Base-by-base conservation (phyloP, 2,797 vertebrate species). In the Remorina albescens region DNA sequence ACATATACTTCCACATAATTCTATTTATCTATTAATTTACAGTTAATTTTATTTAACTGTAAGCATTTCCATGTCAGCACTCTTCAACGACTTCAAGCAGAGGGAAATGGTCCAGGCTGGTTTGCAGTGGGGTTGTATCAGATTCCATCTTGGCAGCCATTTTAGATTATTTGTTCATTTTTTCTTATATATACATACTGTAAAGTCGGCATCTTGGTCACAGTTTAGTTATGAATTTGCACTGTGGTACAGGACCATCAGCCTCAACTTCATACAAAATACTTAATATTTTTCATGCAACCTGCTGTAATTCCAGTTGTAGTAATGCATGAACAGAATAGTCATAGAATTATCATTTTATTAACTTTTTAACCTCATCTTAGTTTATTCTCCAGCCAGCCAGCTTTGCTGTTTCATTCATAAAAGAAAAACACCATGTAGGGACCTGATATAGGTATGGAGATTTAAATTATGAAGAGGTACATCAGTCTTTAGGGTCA, bases 401-500 rank as follows among this genome's bases (percentile, higher is more conserved):
- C 7, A 8, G 23, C 23, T 44, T 55, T 3, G 5, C 23, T 39
- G 8, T 54, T 55, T 76, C 51, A 78, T 80, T 85, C 68, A 82
- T 62, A 55, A 66, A 71, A 47, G 25, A 0, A 36, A 26, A 32
- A 15, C 4, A 5, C 10, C 3, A 28, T 41, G n/a, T 15, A 19
- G 50, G 65, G 55, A 64, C 10, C 25, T 30, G 21, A 65, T 58
- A 46, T n/a, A 26, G 51, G 57, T 54, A 19, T 58, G 23, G 23
- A 74, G 51, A 56, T 74, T 62, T 83, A 44, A 84, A 86, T 83
- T 80, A 87, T 75, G 44, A 67, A 89, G 39, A 71, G 41, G 53
- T 47, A 32, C 39, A 74, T 56, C 49, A 44, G 58, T 39, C 59
- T 51, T 51, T 44, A 54, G 63, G 76, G 78, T 84, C 71, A 85